Evolutionary conservation across 1,140 invertebrate genomes (phyloP), one percentile per base, ranked within the genome.

Genomic region (Penaeus japonicus): DNA sequence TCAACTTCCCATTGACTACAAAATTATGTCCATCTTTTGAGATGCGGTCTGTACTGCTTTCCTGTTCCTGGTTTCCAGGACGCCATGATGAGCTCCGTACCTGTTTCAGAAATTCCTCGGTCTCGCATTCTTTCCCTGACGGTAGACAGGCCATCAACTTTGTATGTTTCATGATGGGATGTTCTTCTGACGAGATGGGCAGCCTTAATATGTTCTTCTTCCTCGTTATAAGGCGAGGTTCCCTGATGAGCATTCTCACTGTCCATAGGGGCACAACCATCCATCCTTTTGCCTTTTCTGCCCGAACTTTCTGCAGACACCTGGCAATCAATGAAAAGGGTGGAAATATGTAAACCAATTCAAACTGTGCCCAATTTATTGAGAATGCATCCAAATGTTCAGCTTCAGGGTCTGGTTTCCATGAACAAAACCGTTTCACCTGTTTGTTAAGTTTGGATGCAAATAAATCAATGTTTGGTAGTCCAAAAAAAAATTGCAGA

Each of bases 371-470:
- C 80, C 80, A 57, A 57, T 24, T 10, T 2, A 82, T 27, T 57
- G 80, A 82, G 57, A 82, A 82, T 12, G 80, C 80, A 82, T 82
- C 53, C 54, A 82, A 82, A 30, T 57, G 53, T 82, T 82, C 53
- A 10, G 80, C 80, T 4, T 82, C 80, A n/a, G 80, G 80, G 53
- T 82, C 80, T 27, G 80, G 80, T 82, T 82, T 57, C 55, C 80
- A 82, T 4, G 80, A 82, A 22, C 80, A 82, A 57, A 82, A 82
- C 4, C 35, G 80, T 27, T 22, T 1, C 55, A 82, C 80, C n/a
- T 82, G 80, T 57, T 57, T 57, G 22, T 82, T 82, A 1, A 79
- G 4, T 4, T 20, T 27, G 3, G 75, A 78, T 2, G 57, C 57
- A 59, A 59, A 59, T 15, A 59, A n/a, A 59, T 59, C 57, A n/a